Base-by-base conservation (phyloP, 2,113 vertebrate species). In the Notothenia rossii region DNA sequence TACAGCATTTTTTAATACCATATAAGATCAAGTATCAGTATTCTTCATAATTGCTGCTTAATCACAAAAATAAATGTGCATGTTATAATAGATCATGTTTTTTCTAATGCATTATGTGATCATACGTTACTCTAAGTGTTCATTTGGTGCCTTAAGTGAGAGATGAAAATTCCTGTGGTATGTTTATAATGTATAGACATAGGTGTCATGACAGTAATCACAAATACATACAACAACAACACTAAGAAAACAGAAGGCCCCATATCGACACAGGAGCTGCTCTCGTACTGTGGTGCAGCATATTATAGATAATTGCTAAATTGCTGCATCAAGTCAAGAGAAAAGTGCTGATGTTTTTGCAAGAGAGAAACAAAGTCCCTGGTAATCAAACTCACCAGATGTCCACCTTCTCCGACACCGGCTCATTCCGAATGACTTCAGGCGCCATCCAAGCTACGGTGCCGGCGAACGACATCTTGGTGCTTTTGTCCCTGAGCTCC, bases 381-480 rank as follows among this genome's bases (percentile, higher is more conserved):
- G 20, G 25, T 63, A 18, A 20, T 78, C 17, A 65, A 20, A 81
- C 96, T 94, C 90, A 99, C 98, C 98, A 99, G 90, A 99, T 99
- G 93, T 99, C 98, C 11, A 99, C 98, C 91, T 99, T 99, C 93
- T 99, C 98, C 0, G 98, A 99, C 46, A 99, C 98, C 0, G 98
- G 98, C 79, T 99, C 98, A 0, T 99, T 99, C 66, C 98, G 96
- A 78, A 99, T 99, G 49, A 99, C 98, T 89, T 99, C 98, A 0
- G 98, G 98, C 0, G 98, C 98, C 98, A 99, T 99, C 98, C 98
- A 99, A 85, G 98, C 98, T 81, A 99, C 98, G 0, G 98, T 99
- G 77, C 98, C 98, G 0, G 98, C 98, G 2, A 99, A 99, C 15
- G 98, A 99, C 98, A 99, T 99, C 95, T 99, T 99, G 91, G 97